Evolutionary conservation across 2,797 vertebrate species (phyloP).

Genomic region (Acropternis orthonyx): DNA sequence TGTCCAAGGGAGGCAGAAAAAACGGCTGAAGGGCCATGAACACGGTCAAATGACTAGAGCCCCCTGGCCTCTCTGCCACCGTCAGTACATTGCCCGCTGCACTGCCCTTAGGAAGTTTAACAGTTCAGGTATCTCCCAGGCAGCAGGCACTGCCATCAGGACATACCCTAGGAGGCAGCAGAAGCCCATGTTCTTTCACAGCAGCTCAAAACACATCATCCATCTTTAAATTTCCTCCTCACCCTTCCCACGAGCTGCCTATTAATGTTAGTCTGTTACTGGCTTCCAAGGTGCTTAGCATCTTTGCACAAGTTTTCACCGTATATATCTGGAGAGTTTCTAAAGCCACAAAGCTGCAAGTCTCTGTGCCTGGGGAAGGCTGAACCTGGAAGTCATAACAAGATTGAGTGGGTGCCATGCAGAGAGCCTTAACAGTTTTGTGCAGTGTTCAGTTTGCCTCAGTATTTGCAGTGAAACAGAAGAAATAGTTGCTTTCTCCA

Average conservation of each 20-base stretch:
- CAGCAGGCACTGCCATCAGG: background rate
- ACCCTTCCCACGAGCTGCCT: background rate
- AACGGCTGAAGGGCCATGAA: background rate
- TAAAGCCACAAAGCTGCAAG: background rate
- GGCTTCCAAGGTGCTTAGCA: background rate
- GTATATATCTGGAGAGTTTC: background rate
- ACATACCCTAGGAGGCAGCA: slow-evolving; percentile 62
- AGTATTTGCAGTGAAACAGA: background rate
- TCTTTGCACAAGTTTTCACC: background rate
- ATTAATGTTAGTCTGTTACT: background rate
- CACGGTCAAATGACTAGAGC: background rate
- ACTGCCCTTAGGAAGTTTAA: background rate
- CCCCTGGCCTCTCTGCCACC: background rate
- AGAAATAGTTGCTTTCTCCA: background rate
- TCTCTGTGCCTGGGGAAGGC: background rate
- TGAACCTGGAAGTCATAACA: background rate
- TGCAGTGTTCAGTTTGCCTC: background rate
- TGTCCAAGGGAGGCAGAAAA: background rate
- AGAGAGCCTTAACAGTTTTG: background rate
- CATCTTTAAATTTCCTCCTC: background rate
- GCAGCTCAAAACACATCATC: background rate
- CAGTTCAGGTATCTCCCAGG: background rate
- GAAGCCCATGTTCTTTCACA: background rate
- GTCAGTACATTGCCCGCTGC: background rate
- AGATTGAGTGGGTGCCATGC: background rate